These are phyloP conservation scores for Amiota mariae DNA, from an alignment of 2,888 invertebrate species.

Conservation along the genomic window DNA sequence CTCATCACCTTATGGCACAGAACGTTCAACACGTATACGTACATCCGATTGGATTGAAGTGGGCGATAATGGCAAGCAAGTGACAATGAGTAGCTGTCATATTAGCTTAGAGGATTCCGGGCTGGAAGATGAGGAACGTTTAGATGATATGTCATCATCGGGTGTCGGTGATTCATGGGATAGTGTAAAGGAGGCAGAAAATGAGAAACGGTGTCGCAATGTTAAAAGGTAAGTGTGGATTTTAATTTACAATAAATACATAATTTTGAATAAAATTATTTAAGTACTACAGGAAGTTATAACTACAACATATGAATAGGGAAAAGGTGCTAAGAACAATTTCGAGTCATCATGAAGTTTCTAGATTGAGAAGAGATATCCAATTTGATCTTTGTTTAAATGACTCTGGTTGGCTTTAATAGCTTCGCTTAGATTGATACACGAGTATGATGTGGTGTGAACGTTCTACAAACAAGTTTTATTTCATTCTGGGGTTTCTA, in stretches of 20 bases:
- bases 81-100: slow-evolving; percentile 76
- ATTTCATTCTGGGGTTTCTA: too few species aligned
- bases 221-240: slow-evolving; percentile 64
- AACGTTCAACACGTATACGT: slow-evolving; percentile 71
- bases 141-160: slow-evolving; percentile 73
- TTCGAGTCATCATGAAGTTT: too few species aligned
- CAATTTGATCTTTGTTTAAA: too few species aligned
- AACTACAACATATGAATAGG: too few species aligned
- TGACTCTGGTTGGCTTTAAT: too few species aligned
- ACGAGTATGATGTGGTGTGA: too few species aligned
- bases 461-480: too few species aligned
- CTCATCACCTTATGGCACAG: slow-evolving; percentile 72
- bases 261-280: background rate
- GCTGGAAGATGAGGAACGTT: slow-evolving; percentile 73
- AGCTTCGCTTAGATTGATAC: too few species aligned
- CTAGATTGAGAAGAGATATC: too few species aligned
- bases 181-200: slow-evolving; percentile 73
- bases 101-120: slow-evolving; percentile 76
- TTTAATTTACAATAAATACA: background rate
- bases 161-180: slow-evolving; percentile 74
- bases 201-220: slow-evolving; percentile 65
- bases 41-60: slow-evolving; percentile 77
- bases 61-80: slow-evolving; percentile 76
- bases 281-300: background rate
- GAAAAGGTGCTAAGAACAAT: too few species aligned